phyloP scores from a whole-genome alignment of 2,113 vertebrate genomes.

The Meriones unguiculatus region DNA sequence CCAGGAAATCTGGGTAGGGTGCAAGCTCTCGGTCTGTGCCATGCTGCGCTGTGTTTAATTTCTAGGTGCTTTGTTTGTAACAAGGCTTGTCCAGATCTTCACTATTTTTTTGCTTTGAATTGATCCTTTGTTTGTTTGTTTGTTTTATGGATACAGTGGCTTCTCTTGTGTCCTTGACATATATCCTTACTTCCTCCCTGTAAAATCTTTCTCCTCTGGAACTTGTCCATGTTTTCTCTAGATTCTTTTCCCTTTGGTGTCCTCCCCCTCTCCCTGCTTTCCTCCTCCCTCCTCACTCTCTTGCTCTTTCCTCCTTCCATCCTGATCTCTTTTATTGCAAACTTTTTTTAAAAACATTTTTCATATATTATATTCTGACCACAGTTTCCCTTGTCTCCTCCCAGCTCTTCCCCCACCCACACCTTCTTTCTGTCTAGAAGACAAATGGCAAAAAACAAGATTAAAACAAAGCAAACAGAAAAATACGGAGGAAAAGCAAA shows the following conservation, averaged over 20 bases:
- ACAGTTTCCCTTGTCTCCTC: background rate
- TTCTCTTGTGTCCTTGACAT: background rate
- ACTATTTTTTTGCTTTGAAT: background rate
- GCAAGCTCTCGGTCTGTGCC: background rate
- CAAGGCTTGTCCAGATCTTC: background rate
- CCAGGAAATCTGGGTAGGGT: background rate
- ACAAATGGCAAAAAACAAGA: background rate
- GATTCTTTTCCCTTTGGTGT: background rate
- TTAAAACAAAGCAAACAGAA: background rate
- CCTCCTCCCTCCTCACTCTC: accelerated
- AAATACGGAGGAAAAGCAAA: background rate
- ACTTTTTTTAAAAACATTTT: background rate
- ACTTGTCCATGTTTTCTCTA: background rate
- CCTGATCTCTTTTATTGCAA: background rate
- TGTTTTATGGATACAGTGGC: background rate
- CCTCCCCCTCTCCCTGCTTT: accelerated
- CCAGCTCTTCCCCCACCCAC: background rate
- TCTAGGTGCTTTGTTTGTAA: background rate
- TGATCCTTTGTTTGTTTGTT: background rate
- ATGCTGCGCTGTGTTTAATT: background rate
- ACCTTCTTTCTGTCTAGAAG: background rate
- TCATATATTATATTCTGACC: background rate
- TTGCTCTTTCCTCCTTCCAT: no score
- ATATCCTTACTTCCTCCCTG: background rate
- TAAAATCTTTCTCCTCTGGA: background rate